Conservation (phyloP, 2,888 invertebrate species). For the Quadroppia sp. region DNA sequence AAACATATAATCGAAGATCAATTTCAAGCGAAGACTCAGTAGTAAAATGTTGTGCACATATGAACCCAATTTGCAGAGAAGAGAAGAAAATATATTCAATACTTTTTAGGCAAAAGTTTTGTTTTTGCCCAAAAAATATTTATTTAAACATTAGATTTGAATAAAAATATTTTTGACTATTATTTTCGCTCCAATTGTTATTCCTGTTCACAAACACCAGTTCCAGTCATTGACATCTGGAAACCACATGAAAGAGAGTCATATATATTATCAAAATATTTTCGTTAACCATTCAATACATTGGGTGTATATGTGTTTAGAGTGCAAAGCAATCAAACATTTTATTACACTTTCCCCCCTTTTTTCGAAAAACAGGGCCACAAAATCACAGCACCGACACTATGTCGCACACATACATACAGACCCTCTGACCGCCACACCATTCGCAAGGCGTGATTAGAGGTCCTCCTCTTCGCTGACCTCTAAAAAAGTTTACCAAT, state of each 20-base stretch:
- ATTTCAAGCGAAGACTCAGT: neutral
- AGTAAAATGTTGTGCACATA: neutral
- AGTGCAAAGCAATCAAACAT: conserved; percentile 32
- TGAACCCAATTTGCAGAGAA: neutral
- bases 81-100: neutral
- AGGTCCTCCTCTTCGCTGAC: conserved; percentile 16
- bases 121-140: too few relatives aligned
- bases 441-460: conserved; percentile 3
- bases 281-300: conserved; percentile 32
- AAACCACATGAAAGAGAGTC: conserved; percentile 28
- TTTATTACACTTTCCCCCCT: conserved; percentile 11
- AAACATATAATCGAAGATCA: conserved; percentile 8
- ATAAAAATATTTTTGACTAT: conserved; percentile 23
- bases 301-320: neutral
- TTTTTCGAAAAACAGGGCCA: neutral
- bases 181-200: conserved; percentile 36
- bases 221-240: conserved; percentile 8
- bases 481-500: conserved; percentile 33
- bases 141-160: too few relatives aligned
- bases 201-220: conserved; percentile 8
- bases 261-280: conserved; percentile 33
- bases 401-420: neutral
- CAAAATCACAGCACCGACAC: conserved; percentile 4
- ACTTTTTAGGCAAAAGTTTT: neutral
- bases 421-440: conserved; percentile 12